Base-by-base conservation (phyloP, 2,797 vertebrate species). In the Pseudochromis fuscus region DNA sequence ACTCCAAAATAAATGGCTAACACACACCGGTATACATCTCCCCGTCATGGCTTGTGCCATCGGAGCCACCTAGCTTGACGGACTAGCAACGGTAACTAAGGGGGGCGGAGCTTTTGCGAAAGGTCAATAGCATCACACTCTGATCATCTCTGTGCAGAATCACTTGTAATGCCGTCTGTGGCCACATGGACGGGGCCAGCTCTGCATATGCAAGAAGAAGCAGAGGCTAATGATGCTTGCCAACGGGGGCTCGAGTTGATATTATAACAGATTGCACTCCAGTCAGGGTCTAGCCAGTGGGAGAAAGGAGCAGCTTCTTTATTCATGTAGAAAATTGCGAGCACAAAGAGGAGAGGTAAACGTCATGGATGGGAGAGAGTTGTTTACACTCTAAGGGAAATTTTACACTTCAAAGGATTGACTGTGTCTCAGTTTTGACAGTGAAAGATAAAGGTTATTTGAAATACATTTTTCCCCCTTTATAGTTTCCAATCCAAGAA, bases 311-410 rank as follows among this genome's bases (percentile, higher is more conserved):
- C 81, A 55, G 84, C 82, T 81, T 88, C 83, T 89, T 88, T 91
- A 92, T 88, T 91, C 90, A 88, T 92, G 92, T 87, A 89, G 91
- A 91, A 93, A 93, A 93, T 91, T 91, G 84, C 69, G 46, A 81
- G 80, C 88, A 90, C 88, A 90, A 90, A 91, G 84, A 89, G 71
- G 81, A 88, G 89, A 85, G 86, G 88, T 89, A 86, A 84, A 82
- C 84, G 88, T 88, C 86, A 88, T 77, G 87, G 88, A 89, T 88
- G 87, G 83, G 61, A 80, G 89, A 72, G 82, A 86, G 85, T 89
- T 92, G 88, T 93, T 92, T 93, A 91, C 87, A 89, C 86, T 91
- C 83, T 72, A 67, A 88, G 85, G 85, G 80, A 91, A 91, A 92
- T 82, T 88, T 90, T 90, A 90, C 88, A 92, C 92, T 92, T 85